Evolutionary conservation across 2,888 invertebrate genomes (phyloP).

Genomic region (Microctonus hyperodae): DNA sequence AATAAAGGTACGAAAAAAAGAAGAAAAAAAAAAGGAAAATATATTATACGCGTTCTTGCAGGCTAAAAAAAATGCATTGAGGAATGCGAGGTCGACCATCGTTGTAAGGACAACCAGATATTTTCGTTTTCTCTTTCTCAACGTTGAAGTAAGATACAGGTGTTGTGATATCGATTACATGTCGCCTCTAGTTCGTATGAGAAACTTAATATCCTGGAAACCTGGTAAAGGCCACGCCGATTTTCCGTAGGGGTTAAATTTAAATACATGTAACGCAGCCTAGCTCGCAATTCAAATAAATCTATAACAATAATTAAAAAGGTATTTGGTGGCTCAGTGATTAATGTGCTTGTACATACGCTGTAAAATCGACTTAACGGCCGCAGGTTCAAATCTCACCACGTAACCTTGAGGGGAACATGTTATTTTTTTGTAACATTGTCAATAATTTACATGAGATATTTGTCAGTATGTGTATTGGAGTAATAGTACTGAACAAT

Average conservation of each 20-base stretch:
- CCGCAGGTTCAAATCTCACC: too few species aligned
- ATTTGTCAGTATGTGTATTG: too few species aligned
- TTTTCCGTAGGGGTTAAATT: conserved; percentile 39
- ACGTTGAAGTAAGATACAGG: conserved; percentile 7
- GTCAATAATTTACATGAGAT: too few species aligned
- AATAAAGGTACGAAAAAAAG: background rate
- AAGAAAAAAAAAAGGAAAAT: background rate
- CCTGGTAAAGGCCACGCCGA: conserved; percentile 50
- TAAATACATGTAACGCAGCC: conserved; percentile 18
- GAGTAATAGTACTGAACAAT: too few species aligned
- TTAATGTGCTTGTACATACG: too few species aligned
- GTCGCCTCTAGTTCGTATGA: conserved; percentile 34
- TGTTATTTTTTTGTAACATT: too few species aligned
- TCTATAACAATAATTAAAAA: background rate
- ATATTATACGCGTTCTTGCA: background rate
- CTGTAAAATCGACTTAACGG: too few species aligned
- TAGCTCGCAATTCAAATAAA: too few species aligned
- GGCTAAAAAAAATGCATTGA: background rate
- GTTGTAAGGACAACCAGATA: conserved; percentile 5
- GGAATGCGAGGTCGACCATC: conserved; percentile 6
- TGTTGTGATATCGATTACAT: conserved; percentile 49
- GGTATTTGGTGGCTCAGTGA: too few species aligned
- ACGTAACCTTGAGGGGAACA: too few species aligned
- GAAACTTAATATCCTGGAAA: conserved; percentile 56
- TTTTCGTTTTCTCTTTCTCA: background rate